A percentile compares a stretch with the other conserved stretches of the same genome.
phyloP scores from a whole-genome alignment of 2,797 vertebrate genomes.

The Amniataba percoides region DNA sequence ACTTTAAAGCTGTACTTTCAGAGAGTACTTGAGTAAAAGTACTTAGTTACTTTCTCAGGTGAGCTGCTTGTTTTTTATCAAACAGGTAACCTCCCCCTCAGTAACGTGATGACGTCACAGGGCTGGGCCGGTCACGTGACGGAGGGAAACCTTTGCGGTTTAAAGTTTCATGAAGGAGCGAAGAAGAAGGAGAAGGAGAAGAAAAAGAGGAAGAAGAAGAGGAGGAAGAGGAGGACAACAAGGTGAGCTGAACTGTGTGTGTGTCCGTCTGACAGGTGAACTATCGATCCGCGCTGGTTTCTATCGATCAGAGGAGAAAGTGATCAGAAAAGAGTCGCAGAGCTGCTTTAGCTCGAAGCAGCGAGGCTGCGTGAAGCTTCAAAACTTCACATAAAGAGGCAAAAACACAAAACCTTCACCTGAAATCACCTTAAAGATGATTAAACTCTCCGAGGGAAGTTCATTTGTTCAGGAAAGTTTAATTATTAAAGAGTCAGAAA shows the following conservation, averaged over 20 bases:
- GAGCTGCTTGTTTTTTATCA: not conserved
- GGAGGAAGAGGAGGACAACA: slow-evolving; percentile 10
- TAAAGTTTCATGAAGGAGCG: slow-evolving; percentile 49
- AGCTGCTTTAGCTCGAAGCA: too few relatives aligned
- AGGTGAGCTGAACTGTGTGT: slow-evolving; percentile 38
- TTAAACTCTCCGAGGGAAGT: too few relatives aligned
- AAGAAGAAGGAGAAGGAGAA: not conserved
- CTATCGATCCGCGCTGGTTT: too few relatives aligned
- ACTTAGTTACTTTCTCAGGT: slow-evolving; percentile 29
- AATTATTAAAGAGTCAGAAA: too few relatives aligned
- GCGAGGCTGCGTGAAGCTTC: too few relatives aligned
- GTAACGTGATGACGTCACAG: slow-evolving; percentile 58
- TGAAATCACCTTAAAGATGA: too few relatives aligned
- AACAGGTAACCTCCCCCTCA: slow-evolving; percentile 34
- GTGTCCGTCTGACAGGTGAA: not conserved
- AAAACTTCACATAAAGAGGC: too few relatives aligned
- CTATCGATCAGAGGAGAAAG: not conserved
- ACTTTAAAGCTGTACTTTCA: too few relatives aligned
- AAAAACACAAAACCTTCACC: too few relatives aligned
- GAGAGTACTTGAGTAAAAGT: not conserved
- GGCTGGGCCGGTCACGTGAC: slow-evolving; percentile 74
- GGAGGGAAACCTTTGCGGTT: slow-evolving; percentile 41
- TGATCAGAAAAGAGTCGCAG: too few relatives aligned
- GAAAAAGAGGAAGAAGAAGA: not conserved
- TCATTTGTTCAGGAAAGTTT: too few relatives aligned